Evolutionary conservation across 1,140 invertebrate genomes (phyloP), one percentile per base, ranked within the genome.

Genomic region (Drosophila varians): DNA sequence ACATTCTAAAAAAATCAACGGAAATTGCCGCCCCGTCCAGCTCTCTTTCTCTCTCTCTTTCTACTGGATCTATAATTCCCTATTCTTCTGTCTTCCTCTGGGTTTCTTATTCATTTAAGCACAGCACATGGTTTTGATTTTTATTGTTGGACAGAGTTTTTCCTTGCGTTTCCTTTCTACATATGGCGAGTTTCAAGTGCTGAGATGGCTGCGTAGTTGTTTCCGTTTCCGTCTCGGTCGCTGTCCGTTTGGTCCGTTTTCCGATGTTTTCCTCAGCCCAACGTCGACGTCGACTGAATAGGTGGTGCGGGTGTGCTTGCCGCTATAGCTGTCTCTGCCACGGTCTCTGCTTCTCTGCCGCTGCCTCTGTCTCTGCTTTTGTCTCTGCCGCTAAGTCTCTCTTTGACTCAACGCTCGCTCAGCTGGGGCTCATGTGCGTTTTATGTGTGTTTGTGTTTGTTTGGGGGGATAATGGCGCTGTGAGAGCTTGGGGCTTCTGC

Each of bases 1-100:
- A 83, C 79, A 84, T 84, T 47, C 82, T 86, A 87, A 73, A 76
- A 75, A 83, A 38, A 14, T 76, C 51, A 86, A 87, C 68, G 58
- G 62, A 86, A 87, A 74, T 74, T 64, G 82, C 80, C 80, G 80
- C 82, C 60, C 82, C 77, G 71, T 62, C 42, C 80, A 71, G 42
- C 69, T 69, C 55, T 36, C 58, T 64, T 31, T 40, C 64, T 31
- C 40, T 61, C 48, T 38, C 46, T 64, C 12, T 40, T 9, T 45
- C 16, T 71, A 53, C 28, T 18, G 36, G 36, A 38, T 14, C 36
- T 38, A 14, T 9, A 28, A 46, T 9, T 51, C 36, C 18, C 51
- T 53, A 46, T 46, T 14, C 18, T 19, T 54, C 34, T 42, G 28
- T 25, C 9, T 62, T 48, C 46, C 49, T 38, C n/a, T 74, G 51